Evolutionary conservation across 2,888 invertebrate genomes (phyloP).

Genomic region (Cosmia pyralina): DNA sequence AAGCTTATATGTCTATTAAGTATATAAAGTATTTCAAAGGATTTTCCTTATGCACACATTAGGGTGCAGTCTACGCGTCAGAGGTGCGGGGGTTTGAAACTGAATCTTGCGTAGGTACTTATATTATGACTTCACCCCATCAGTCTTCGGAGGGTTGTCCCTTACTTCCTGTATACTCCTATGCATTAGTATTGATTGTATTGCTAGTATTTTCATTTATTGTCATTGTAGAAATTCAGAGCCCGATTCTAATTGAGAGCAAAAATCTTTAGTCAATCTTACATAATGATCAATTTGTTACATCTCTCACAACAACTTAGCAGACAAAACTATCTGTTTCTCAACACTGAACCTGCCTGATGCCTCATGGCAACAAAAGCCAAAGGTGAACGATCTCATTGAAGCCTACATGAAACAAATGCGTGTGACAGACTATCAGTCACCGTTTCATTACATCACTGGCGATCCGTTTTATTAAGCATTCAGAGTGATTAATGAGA

Average conservation of each 20-base stretch:
- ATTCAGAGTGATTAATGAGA: constrained; percentile 64
- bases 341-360: constrained; percentile 15
- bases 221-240: not conserved
- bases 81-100: not conserved
- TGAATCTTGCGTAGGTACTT: not conserved
- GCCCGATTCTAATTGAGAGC: not conserved
- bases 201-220: not conserved
- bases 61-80: too few relatives aligned
- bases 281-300: not conserved
- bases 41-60: too few relatives aligned
- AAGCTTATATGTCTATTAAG: too few relatives aligned
- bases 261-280: not conserved
- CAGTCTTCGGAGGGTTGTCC: too few relatives aligned
- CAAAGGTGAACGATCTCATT: constrained; percentile 59
- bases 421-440: constrained; percentile 68
- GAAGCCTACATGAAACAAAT: constrained; percentile 64
- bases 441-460: constrained; percentile 63
- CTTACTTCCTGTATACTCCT: too few relatives aligned
- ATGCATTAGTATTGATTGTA: too few relatives aligned
- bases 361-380: constrained; percentile 34
- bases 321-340: constrained; percentile 6
- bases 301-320: not conserved
- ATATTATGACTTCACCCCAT: not conserved
- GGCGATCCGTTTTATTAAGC: constrained; percentile 62
- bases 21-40: too few relatives aligned